Evolutionary conservation across 2,113 vertebrate genomes (phyloP).

Genomic region (Apistogramma diplotaenia): DNA sequence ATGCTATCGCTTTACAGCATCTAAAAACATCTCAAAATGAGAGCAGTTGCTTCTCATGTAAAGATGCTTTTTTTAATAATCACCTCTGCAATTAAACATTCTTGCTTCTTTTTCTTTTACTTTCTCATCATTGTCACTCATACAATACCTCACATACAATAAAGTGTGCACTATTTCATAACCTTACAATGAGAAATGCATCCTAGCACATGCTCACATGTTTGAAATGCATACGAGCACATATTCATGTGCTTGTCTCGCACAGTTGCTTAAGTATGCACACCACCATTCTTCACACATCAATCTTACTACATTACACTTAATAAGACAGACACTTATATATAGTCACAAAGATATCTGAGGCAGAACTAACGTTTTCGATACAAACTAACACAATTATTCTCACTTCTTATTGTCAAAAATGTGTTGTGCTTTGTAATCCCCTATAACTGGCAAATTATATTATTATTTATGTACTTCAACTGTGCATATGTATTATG

Average conservation of each 20-base stretch:
- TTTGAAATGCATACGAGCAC: not conserved
- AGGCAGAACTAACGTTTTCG: slow-evolving; percentile 5
- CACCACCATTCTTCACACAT: slow-evolving; percentile 13
- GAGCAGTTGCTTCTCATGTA: not conserved
- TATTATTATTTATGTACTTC: slow-evolving; percentile 3
- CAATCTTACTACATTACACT: slow-evolving; percentile 18
- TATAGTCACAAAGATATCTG: slow-evolving; percentile 13
- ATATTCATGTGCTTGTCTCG: slow-evolving; percentile 1
- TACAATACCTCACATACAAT: not conserved
- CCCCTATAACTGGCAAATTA: not conserved
- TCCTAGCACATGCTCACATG: not conserved
- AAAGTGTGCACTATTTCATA: not conserved
- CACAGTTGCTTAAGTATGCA: slow-evolving; percentile 4
- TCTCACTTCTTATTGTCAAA: slow-evolving; percentile 1
- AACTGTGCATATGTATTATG: not conserved
- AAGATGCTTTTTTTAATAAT: not conserved
- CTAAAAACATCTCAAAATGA: not conserved
- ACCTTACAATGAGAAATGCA: not conserved
- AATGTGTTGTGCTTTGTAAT: not conserved
- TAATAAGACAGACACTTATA: slow-evolving; percentile 36
- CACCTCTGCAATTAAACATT: not conserved
- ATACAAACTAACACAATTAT: slow-evolving; percentile 13
- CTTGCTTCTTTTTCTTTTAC: not conserved
- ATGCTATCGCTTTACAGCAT: not conserved
- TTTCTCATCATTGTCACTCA: not conserved